Evolutionary conservation across 2,113 vertebrate genomes (phyloP).

Genomic region (Oncorhynchus gorbuscha): DNA sequence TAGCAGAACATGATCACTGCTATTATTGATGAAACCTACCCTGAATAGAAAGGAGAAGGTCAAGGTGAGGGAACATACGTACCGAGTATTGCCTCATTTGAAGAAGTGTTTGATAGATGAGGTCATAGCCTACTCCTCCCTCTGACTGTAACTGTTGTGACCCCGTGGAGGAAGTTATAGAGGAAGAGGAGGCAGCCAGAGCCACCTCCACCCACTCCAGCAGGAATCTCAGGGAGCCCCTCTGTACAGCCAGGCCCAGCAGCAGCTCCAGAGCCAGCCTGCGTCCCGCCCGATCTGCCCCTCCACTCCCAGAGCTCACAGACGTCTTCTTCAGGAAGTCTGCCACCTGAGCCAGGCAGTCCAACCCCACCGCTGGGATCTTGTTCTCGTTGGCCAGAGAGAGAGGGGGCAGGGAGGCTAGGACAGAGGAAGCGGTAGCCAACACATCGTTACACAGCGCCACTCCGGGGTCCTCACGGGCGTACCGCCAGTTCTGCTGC

Average conservation of each 20-base stretch:
- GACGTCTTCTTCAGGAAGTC: conserved; percentile 79
- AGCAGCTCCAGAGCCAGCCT: conserved; percentile 76
- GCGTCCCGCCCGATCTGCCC: conserved; percentile 71
- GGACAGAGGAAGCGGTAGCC: conserved; percentile 75
- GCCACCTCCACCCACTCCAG: conserved; percentile 83
- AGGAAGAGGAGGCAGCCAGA: conserved; percentile 62
- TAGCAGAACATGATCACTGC: neutral
- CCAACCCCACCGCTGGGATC: conserved; percentile 77
- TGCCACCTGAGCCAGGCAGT: conserved; percentile 77
- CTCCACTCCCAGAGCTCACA: conserved; percentile 65
- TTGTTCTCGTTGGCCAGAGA: conserved; percentile 82
- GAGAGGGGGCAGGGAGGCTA: conserved; percentile 75
- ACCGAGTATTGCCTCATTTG: conserved; percentile 81
- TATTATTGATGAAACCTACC: too few relatives aligned
- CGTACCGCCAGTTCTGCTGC: conserved; percentile 78
- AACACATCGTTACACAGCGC: conserved; percentile 79
- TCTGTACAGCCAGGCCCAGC: conserved; percentile 76
- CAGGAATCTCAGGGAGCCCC: conserved; percentile 77
- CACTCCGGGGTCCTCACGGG: conserved; percentile 65
- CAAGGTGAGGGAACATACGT: conserved; percentile 33
- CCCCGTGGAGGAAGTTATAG: conserved; percentile 44
- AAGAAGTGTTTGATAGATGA: conserved; percentile 73
- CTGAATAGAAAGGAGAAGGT: neutral
- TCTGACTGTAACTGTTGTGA: conserved; percentile 40
- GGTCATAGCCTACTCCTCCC: conserved; percentile 70